Base-by-base conservation (phyloP, 2,113 vertebrate species). In the Ictalurus furcatus region DNA sequence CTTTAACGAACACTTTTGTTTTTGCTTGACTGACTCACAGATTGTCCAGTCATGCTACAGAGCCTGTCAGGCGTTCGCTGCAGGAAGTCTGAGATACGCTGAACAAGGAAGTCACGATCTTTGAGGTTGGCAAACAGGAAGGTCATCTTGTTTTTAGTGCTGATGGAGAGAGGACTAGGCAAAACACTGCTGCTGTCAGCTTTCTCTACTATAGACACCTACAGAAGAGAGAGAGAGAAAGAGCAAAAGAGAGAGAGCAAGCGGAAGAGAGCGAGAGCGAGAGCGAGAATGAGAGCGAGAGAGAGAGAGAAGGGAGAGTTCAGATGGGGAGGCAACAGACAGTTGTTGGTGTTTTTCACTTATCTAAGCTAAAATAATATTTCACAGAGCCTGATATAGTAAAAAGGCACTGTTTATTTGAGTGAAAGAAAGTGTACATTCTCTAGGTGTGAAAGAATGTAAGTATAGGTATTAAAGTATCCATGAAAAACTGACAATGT, bases 121-220 rank as follows among this genome's bases (percentile, higher is more conserved):
- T 96, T 98, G 78, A 99, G 96, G 94, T 99, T 99, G 91, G 98
- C 98, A 1, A 99, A 99, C 84, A 99, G 95, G 95, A 99, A 99
- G 80, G 96, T 99, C 97, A 98, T 99, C 95, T 99, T 99, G 93
- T 96, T 98, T 93, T 96, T 98, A 87, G 98, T 99, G 96, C 98
- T 99, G 94, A 99, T 99, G 84, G 98, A 99, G 87, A 99, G 95
- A 1, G 98, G 98, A 89, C 98, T 98, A 6, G 98, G 98, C 87
- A 99, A 94, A 76, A 99, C 96, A 0, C 96, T 97, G 94, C 97
- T 99, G 92, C 98, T 98, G 94, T 99, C 98, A 0, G 98, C 98
- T 93, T 99, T 99, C 91, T 99, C 98, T 9, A 99, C 98, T 65
- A 99, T 96, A 25, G 97, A 97, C 90, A 99, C 98, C 98, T 99